phyloP scores from a whole-genome alignment of 2,113 vertebrate species.

The Microtus oregoni region DNA sequence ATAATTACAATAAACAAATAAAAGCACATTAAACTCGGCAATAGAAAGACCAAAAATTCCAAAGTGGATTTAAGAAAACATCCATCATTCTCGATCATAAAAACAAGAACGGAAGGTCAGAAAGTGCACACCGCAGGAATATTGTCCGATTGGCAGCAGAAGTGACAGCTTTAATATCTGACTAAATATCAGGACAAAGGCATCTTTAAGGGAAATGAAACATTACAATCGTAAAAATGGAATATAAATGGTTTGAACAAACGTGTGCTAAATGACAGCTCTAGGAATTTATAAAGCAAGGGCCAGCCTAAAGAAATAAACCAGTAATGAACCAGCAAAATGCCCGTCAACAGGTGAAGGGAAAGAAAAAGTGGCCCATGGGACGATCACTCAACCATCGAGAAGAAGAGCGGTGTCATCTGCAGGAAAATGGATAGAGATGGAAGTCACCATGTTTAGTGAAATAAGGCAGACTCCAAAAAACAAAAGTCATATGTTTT shows the following conservation, averaged over 20 bases:
- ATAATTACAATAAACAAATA: neutral
- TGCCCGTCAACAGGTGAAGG: neutral
- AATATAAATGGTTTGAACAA: accelerated
- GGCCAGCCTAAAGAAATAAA: neutral
- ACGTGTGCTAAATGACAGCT: neutral
- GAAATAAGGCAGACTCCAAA: neutral
- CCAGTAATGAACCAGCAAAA: no score
- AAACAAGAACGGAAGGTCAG: neutral
- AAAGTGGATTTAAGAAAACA: neutral
- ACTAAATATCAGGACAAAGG: neutral
- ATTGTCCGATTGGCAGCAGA: no score
- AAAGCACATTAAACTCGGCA: neutral
- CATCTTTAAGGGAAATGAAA: neutral
- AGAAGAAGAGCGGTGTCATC: neutral
- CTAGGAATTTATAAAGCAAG: neutral
- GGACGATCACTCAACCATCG: accelerated
- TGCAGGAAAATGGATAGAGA: neutral
- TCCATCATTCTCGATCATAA: neutral
- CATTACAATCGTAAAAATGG: no score
- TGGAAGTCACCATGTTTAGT: no score
- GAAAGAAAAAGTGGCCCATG: neutral
- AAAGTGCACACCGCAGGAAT: neutral
- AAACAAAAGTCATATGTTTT: neutral
- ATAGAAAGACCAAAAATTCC: neutral
- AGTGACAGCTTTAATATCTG: neutral